Conservation (phyloP, 1,140 invertebrate genomes). For the Tenebrio molitor region DNA sequence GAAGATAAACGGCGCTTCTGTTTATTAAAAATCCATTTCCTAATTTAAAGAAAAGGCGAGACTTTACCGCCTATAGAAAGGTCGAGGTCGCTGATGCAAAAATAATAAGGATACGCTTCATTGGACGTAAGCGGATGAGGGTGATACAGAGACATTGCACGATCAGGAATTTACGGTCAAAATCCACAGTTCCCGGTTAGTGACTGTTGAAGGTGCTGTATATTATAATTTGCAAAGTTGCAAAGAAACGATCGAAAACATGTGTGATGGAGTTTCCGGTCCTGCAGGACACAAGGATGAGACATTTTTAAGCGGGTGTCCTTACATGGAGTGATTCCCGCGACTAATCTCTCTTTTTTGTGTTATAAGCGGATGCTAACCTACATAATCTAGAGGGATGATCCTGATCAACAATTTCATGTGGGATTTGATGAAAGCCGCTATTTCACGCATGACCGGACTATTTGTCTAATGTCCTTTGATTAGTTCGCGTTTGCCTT, state of each 20-base stretch:
- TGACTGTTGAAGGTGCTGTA: too few species aligned
- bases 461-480: slow-evolving; percentile 47
- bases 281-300: too few species aligned
- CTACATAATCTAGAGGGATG: slow-evolving; percentile 15
- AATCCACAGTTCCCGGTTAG: too few species aligned
- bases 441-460: slow-evolving; percentile 45
- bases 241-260: too few species aligned
- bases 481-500: slow-evolving; percentile 44
- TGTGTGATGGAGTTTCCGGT: too few species aligned
- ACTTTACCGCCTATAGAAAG: too few species aligned
- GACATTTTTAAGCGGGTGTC: background rate
- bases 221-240: too few species aligned
- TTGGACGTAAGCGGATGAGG: too few species aligned
- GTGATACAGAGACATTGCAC: too few species aligned
- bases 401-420: slow-evolving; percentile 47
- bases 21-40: slow-evolving; percentile 38
- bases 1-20: slow-evolving; percentile 14
- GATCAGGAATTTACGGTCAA: too few species aligned
- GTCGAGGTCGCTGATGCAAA: too few species aligned
- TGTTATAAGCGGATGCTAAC: slow-evolving; percentile 14
- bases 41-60: slow-evolving; percentile 4
- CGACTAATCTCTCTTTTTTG: slow-evolving; percentile 18
- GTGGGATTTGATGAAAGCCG: slow-evolving; percentile 45
- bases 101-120: too few species aligned
- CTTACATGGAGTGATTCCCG: background rate